Base-by-base conservation (phyloP, 1,140 invertebrate species). In the Agrypnia vestita region DNA sequence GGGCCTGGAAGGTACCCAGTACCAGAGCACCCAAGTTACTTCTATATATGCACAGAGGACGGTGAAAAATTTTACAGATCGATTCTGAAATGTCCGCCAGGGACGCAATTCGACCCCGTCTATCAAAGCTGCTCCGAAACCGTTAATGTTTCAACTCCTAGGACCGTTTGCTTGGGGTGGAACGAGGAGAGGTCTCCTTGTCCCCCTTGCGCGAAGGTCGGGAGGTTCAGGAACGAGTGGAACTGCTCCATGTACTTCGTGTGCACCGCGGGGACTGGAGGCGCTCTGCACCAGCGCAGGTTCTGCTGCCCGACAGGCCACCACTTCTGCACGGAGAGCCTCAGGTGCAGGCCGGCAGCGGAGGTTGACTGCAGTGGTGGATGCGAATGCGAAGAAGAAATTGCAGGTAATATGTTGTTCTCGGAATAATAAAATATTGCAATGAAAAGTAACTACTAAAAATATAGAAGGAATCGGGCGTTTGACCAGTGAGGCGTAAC, bases 171-270 rank as follows among this genome's bases (percentile, higher is more conserved):
- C 55, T 35, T 82, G 9, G 75, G 75, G 13, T 80, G 76, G 74
- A 73, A 80, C 35, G n/a, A 75, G 35, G 64, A 74, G 8, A 76
- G 61, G 64, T 80, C 84, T 69, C 86, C 86, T 69, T 88, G 86
- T 43, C 86, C 86, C 59, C 84, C 85, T 51, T 88, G 87, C 80
- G 71, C 83, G 12, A 77, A 83, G 85, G 80, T 76, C 80, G 53
- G 81, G 84, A 85, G 83, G 25, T 88, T 88, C 61, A 82, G 85
- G 21, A 86, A 86, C 15, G 83, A 85, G n/a, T 85, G 81, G 11
- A 86, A 88, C 82, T 87, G 86, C 67, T 84, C 84, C 13, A 43
- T 86, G 4, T 88, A 88, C 80, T 88, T 87, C 72, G 86, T 84
- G n/a, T 88, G 87, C 76, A 85, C 84, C 47, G 78, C 83, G 69